Base-by-base conservation (phyloP, 35 echinoderm and acorn worm genomes). In the Strongylocentrotus purpuratus region DNA sequence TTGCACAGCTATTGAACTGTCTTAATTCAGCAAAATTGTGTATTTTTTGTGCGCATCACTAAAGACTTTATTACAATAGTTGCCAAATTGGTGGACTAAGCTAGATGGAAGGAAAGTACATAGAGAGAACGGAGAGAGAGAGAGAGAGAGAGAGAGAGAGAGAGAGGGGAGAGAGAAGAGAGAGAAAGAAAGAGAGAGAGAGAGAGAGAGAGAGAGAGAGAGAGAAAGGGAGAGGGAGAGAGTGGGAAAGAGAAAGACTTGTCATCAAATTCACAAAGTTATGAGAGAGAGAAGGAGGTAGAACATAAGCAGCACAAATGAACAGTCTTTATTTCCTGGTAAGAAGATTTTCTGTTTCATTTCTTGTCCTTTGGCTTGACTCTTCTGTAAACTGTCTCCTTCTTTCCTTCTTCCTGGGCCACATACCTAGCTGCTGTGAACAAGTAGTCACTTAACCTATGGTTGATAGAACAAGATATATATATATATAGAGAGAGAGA, bases 361-460 rank as follows among this genome's bases (percentile, higher is more conserved):
- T 94, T 94, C 85, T 88, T 95, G 15, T 48, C 78, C 31, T 88
- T 48, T 86, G 95, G 91, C 32, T 95, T 94, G 14, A 95, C 86
- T 94, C 88, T 95, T 47, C 89, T 95, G 58, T 97, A 97, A 13
- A 97, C 94, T 0, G 95, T 97, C 31, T 96, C 95, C 60, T 93
- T 91, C 50, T 47, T 96, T 8, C 92, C 94, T 88, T 97, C 97
- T 70, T 94, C 61, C 4, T 94, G 94, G 13, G 97, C 94, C 28
- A 95, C 97, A 85, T 94, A 97, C 55, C 97, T 93, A 31, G 97
- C 97, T 59, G 96, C 78, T 2, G 97, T 97, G 85, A 97, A 97
- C 18, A 97, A 32, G 46, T 95, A 97, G 94, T 97, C 97, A 94
- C 97, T 97, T 48, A 97, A 97, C 47, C 97, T 97, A 94, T 91